Evolutionary conservation across 1,140 invertebrate genomes (phyloP).

Genomic region (Holotrichia oblita): DNA sequence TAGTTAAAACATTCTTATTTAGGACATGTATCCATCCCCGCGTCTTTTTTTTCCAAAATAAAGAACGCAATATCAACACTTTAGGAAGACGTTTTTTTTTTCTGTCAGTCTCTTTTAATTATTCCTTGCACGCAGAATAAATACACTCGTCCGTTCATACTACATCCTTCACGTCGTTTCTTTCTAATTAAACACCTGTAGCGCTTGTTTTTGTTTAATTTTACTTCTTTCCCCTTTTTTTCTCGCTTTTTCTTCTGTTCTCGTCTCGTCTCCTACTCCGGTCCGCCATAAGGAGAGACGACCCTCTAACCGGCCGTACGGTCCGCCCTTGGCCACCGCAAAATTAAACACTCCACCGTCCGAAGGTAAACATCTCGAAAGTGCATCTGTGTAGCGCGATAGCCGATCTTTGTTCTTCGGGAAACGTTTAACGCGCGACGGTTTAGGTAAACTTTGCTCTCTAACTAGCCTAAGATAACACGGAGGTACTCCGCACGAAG

Average conservation of each 20-base stretch:
- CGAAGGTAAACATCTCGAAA: conserved; percentile 21
- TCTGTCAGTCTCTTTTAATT: not conserved
- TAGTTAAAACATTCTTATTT: no score
- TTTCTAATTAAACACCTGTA: conserved; percentile 36
- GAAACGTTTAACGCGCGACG: conserved; percentile 13
- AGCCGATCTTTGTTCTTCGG: not conserved
- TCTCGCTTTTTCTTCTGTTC: not conserved
- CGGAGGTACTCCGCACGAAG: not conserved
- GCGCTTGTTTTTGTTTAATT: conserved; percentile 34
- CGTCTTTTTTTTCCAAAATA: not conserved
- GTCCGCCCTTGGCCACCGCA: conserved; percentile 2
- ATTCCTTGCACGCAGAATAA: conserved; percentile 19
- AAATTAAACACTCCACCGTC: conserved; percentile 24
- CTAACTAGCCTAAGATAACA: conserved; percentile 33
- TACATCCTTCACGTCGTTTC: not conserved
- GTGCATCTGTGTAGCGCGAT: conserved; percentile 20
- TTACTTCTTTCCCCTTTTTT: conserved; percentile 12
- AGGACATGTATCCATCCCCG: not conserved
- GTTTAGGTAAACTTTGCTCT: conserved; percentile 29
- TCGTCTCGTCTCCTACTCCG: not conserved
- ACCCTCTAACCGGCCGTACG: not conserved
- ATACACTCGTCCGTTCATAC: not conserved
- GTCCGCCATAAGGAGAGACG: not conserved
- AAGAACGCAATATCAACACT: not conserved
- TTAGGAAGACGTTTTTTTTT: not conserved